phyloP scores from a whole-genome alignment of 2,113 vertebrate species.

The Grallaria varia region DNA sequence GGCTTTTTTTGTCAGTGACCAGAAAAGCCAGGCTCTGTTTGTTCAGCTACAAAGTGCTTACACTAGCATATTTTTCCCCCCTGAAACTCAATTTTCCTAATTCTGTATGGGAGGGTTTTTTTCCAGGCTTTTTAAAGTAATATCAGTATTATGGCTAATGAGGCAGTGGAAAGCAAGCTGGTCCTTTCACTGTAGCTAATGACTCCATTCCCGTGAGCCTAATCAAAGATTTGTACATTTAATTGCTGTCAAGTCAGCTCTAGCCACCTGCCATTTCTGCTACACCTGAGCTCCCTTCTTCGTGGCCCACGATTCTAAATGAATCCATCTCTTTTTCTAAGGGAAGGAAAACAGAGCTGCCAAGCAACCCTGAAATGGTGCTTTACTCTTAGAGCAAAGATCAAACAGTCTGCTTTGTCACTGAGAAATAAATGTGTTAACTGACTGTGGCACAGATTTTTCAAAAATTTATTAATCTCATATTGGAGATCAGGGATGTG shows the following conservation, averaged over 20 bases:
- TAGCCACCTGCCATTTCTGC: constrained; percentile 87
- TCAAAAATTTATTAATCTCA: neutral
- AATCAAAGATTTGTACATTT: constrained; percentile 94
- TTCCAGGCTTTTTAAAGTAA: constrained; percentile 73
- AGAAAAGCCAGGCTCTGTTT: constrained; percentile 57
- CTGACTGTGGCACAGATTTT: constrained; percentile 26
- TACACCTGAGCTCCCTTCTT: constrained; percentile 82
- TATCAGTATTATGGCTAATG: constrained; percentile 77
- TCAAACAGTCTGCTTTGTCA: constrained; percentile 46
- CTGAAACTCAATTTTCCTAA: constrained; percentile 56
- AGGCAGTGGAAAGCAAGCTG: constrained; percentile 79
- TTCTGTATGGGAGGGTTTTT: constrained; percentile 48
- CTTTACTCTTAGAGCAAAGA: constrained; percentile 71
- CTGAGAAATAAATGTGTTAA: constrained; percentile 30
- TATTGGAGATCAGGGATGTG: neutral
- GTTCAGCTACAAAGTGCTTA: constrained; percentile 67
- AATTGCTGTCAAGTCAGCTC: constrained; percentile 92
- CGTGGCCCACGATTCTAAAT: constrained; percentile 72
- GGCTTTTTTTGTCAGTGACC: constrained; percentile 23
- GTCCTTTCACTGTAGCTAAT: constrained; percentile 81
- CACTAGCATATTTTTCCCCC: constrained; percentile 33
- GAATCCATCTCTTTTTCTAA: constrained; percentile 80
- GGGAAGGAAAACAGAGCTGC: constrained; percentile 83
- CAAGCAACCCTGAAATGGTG: constrained; percentile 77
- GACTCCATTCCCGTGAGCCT: constrained; percentile 85